Conservation (phyloP, 2,888 invertebrate species). For the Lasiommata megera region DNA sequence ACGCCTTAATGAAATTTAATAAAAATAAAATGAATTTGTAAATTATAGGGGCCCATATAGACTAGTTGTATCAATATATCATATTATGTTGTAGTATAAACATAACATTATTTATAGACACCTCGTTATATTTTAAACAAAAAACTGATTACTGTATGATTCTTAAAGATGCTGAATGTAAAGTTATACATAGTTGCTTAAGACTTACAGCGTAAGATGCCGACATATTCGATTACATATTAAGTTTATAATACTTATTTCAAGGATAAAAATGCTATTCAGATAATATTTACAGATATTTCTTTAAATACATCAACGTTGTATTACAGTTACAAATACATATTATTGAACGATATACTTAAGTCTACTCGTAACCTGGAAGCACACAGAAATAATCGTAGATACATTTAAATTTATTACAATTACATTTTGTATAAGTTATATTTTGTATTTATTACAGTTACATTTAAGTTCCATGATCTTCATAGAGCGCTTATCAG, state of each 20-base stretch:
- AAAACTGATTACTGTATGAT: too few relatives aligned
- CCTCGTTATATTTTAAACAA: too few relatives aligned
- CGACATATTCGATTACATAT: neutral
- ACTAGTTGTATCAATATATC: too few relatives aligned
- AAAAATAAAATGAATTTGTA: too few relatives aligned
- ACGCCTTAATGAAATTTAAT: too few relatives aligned
- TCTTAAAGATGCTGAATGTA: too few relatives aligned
- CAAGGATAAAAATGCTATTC: slow-evolving; percentile 72
- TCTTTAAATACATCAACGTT: slow-evolving; percentile 40
- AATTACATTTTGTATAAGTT: slow-evolving; percentile 28
- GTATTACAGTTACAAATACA: slow-evolving; percentile 34
- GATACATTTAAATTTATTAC: slow-evolving; percentile 43
- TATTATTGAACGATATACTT: slow-evolving; percentile 40
- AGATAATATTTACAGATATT: slow-evolving; percentile 68
- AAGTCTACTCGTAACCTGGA: slow-evolving; percentile 69
- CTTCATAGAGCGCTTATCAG: neutral
- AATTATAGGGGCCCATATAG: too few relatives aligned
- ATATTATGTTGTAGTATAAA: too few relatives aligned
- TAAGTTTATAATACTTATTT: slow-evolving; percentile 38
- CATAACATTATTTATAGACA: too few relatives aligned
- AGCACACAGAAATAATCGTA: slow-evolving; percentile 70
- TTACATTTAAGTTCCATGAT: slow-evolving; percentile 8
- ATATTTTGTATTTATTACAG: too few relatives aligned
- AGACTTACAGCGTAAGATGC: too few relatives aligned
- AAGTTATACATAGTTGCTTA: too few relatives aligned